Evolutionary conservation across 1,140 invertebrate species (phyloP), one percentile per base, ranked within the genome.

Genomic region (Mya arenaria): DNA sequence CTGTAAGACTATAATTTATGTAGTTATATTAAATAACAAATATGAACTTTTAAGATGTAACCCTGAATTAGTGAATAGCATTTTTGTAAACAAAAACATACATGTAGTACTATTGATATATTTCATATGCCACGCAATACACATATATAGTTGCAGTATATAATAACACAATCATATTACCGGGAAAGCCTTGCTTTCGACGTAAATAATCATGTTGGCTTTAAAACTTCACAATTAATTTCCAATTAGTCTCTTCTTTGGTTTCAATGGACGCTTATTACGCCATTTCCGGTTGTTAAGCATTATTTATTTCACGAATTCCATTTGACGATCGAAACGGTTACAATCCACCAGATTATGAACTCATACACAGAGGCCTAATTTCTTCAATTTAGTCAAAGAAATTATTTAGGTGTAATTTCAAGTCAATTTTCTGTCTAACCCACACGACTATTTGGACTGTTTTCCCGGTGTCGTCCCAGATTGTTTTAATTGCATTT

Each of bases 151-250:
- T n/a, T n/a, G n/a, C n/a, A n/a, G n/a, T n/a, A n/a, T n/a, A n/a
- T n/a, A n/a, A n/a, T n/a, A n/a, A n/a, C n/a, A n/a, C n/a, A n/a
- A n/a, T n/a, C n/a, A n/a, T 72, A 81, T 82, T 80, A 90, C 89
- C 34, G 87, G 89, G 56, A 90, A 90, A 5, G 86, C 88, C 66
- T 86, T 88, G 72, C 86, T 89, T 86, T 88, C 88, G 3, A 89
- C 86, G 83, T 89, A 90, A 52, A 90, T 79, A 41, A 90, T 82
- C 89, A 90, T 90, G 69, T 86, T 85, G 68, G 19, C n/a, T 36
- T n/a, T n/a, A n/a, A 23, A 19, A 23, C 3, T 13, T 39, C 41
- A 10, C 37, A 17, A 19, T 10, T 48, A 48, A 48, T 48, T 48
- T 17, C 2, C 1, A 52, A 52, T 52, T 25, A 25, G 19, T 68